Conservation (phyloP, 2,888 invertebrate genomes). For the Agriopis marginaria region DNA sequence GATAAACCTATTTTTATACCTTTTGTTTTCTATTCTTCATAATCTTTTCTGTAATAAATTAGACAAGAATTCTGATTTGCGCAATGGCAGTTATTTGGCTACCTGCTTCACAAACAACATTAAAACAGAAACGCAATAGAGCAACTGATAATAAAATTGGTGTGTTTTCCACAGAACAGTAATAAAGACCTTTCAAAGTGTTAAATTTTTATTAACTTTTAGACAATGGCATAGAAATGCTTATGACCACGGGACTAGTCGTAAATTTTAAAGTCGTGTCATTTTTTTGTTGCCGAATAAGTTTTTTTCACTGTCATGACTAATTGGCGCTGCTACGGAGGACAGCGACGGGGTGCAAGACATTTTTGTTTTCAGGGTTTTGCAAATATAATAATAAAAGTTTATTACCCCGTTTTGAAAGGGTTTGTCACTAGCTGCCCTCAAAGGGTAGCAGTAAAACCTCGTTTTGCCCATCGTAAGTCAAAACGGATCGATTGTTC, state of each 20-base stretch:
- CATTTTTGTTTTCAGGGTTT: slow-evolving; percentile 72
- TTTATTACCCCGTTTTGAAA: slow-evolving; percentile 84
- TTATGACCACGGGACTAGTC: slow-evolving; percentile 66
- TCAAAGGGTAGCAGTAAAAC: slow-evolving; percentile 81
- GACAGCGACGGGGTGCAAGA: slow-evolving; percentile 73
- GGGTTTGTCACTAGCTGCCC: slow-evolving; percentile 75
- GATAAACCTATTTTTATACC: slow-evolving; percentile 34
- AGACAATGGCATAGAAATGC: slow-evolving; percentile 73
- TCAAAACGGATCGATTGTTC: slow-evolving; percentile 80
- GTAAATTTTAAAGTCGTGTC: slow-evolving; percentile 74
- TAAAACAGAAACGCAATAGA: slow-evolving; percentile 45
- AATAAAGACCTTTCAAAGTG: slow-evolving; percentile 73
- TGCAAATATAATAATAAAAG: slow-evolving; percentile 85
- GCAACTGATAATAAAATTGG: slow-evolving; percentile 49
- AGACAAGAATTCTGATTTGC: slow-evolving; percentile 40
- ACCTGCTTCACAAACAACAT: slow-evolving; percentile 53
- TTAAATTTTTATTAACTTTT: slow-evolving; percentile 77
- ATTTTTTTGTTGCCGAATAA: slow-evolving; percentile 73
- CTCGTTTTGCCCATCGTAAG: slow-evolving; percentile 71
- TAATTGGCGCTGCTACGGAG: slow-evolving; percentile 74
- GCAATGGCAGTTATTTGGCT: slow-evolving; percentile 46
- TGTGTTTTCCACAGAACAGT: slow-evolving; percentile 59
- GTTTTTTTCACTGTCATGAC: slow-evolving; percentile 76
- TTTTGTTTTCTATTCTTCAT: slow-evolving; percentile 39
- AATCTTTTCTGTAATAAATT: slow-evolving; percentile 37